phyloP scores from a whole-genome alignment of 2,113 vertebrate genomes.

The Turnix velox region DNA sequence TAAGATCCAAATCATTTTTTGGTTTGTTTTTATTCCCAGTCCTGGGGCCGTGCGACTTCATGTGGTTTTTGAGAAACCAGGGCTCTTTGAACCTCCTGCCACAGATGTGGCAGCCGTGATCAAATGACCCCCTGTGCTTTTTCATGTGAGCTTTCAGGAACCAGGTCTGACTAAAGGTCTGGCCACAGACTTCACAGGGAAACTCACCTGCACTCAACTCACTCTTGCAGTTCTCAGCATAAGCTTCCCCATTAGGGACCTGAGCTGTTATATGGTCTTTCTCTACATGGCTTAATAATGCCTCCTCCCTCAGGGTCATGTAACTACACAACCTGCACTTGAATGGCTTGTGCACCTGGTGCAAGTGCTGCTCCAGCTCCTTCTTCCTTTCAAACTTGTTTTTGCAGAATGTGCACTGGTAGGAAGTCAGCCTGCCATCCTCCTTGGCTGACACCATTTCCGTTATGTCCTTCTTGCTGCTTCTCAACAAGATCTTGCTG shows the following conservation, averaged over 20 bases:
- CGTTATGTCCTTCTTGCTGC: constrained; percentile 78
- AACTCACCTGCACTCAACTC: constrained; percentile 77
- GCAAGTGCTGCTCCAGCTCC: constrained; percentile 79
- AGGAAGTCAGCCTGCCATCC: constrained; percentile 30
- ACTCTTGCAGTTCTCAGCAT: constrained; percentile 71
- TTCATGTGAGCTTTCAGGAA: constrained; percentile 96
- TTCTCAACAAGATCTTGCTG: constrained; percentile 81
- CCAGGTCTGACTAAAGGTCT: constrained; percentile 91
- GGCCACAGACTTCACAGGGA: constrained; percentile 89
- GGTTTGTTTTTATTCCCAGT: constrained; percentile 79
- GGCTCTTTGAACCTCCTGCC: constrained; percentile 92
- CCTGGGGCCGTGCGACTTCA: constrained; percentile 90
- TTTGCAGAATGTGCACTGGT: constrained; percentile 78
- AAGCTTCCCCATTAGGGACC: constrained; percentile 66
- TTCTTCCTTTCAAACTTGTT: constrained; percentile 76
- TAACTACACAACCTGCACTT: constrained; percentile 87
- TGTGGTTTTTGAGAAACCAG: constrained; percentile 97
- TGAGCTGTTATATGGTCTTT: constrained; percentile 88
- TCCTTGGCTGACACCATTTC: neutral
- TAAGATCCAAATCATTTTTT: constrained; percentile 77
- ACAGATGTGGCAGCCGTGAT: constrained; percentile 91
- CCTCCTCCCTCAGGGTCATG: constrained; percentile 83
- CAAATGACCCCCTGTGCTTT: constrained; percentile 89
- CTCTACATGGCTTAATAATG: constrained; percentile 87
- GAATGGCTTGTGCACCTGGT: constrained; percentile 80